Percentiles rank a stretch among this genome's conserved stretches.
Evolutionary conservation across 2,888 invertebrate species (phyloP).

Genomic region (Ramazzottius varieornatus): DNA sequence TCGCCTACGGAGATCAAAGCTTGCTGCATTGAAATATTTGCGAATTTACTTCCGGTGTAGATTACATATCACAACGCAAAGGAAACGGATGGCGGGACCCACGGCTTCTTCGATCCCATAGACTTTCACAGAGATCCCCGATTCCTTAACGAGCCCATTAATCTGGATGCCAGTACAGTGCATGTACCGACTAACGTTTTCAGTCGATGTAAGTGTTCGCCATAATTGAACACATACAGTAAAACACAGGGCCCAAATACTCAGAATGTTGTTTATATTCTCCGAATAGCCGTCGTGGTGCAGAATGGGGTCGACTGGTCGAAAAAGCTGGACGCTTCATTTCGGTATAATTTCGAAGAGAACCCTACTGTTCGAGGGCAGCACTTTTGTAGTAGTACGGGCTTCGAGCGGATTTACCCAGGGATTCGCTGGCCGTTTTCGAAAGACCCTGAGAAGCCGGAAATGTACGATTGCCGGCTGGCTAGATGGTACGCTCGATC

Average conservation of each 20-base stretch:
- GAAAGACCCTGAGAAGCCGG: conserved; percentile 27
- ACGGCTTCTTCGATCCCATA: neutral
- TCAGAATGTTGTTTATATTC: too few relatives aligned
- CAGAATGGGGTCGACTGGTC: neutral
- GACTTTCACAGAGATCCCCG: neutral
- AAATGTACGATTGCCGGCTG: conserved; percentile 51
- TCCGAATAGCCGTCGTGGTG: neutral
- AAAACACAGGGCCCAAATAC: too few relatives aligned
- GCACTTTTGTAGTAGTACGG: conserved; percentile 79
- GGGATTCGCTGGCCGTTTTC: conserved; percentile 28
- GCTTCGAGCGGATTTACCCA: conserved; percentile 74
- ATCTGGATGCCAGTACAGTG: neutral
- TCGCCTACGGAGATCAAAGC: too few relatives aligned
- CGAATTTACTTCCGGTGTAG: too few relatives aligned
- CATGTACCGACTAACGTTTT: neutral
- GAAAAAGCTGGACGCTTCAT: conserved; percentile 30
- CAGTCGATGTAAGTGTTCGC: neutral
- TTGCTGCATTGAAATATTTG: too few relatives aligned
- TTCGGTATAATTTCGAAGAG: conserved; percentile 52
- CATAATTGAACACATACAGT: neutral
- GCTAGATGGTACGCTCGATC: conserved; percentile 23
- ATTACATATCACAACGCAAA: neutral
- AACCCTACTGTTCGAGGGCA: conserved; percentile 77
- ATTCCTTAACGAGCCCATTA: neutral
- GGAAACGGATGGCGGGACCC: neutral